A percentile compares a stretch with the other conserved stretches of the same genome.
Conservation (phyloP, 1,140 invertebrate genomes). For the Drosophila triauraria region DNA sequence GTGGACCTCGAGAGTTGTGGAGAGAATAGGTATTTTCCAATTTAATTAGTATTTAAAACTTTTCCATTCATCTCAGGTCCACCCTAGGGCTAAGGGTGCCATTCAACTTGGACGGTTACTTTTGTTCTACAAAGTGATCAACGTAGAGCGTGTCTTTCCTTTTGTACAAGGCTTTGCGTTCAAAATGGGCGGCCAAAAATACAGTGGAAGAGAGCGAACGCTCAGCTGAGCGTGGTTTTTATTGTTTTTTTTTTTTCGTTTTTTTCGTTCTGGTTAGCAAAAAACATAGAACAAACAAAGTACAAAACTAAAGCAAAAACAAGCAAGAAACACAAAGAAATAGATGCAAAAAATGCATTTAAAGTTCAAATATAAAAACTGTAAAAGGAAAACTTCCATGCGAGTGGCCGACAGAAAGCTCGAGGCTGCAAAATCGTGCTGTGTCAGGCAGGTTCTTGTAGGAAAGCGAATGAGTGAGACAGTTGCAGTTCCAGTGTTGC, state of each 20-base stretch:
- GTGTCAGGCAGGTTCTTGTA: conserved; percentile 10
- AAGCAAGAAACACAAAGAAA: conserved; percentile 15
- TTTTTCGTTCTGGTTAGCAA: conserved; percentile 18
- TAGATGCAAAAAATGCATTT: conserved; percentile 9
- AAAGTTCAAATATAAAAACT: conserved; percentile 3
- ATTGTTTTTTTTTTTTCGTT: neutral
- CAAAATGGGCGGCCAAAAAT: neutral
- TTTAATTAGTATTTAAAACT: neutral
- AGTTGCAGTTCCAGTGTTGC: conserved; percentile 12
- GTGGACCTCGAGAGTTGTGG: conserved; percentile 10
- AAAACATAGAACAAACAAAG: neutral
- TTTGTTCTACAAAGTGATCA: conserved; percentile 27
- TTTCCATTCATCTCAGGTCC: neutral
- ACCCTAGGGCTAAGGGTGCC: conserved; percentile 1
- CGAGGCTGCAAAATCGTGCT: conserved; percentile 5
- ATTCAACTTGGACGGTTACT: neutral
- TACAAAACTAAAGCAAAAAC: conserved; percentile 18
- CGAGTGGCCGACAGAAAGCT: conserved; percentile 20
- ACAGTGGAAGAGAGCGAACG: conserved; percentile 3
- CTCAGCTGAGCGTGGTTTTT: neutral
- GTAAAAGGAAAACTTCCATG: conserved; percentile 5
- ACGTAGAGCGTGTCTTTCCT: conserved; percentile 24
- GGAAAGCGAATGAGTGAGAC: conserved; percentile 3
- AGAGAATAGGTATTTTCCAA: neutral
- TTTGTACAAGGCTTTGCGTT: conserved; percentile 39